Evolutionary conservation across 92 coral and sea anemone genomes (phyloP), one percentile per base, ranked within the genome.

Genomic region (Micromussa lordhowensis): DNA sequence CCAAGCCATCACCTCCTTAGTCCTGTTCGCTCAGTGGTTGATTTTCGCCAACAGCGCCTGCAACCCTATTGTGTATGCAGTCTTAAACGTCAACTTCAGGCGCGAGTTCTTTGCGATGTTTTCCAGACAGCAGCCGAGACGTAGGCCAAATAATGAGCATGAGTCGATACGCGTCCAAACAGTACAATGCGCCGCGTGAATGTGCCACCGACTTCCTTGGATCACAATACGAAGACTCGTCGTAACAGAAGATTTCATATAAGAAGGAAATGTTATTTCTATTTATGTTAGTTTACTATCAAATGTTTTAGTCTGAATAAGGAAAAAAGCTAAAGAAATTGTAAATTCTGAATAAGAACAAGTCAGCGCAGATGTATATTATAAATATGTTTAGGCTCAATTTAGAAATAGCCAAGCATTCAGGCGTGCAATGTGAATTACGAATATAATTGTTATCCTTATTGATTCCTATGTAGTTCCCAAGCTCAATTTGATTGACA

Each of bases 41-140:
- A 80, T 93, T 9, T 93, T 90, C 28, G 93, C 92, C 12, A 90
- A 92, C 44, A 93, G 95, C 85, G 88, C 91, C 68, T 90, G 91
- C 71, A 93, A 93, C 48, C 93, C 93, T 12, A 48, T 87, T 32
- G 93, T 93, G 48, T 93, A 90, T 44, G 93, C 95, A 64, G 83
- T 70, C 21, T n/a, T 90, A 54, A 93, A 87, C 38, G 68, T 61
- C 48, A 93, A 93, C 85, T 93, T 82, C 80, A 88, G 91, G 38
- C 83, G 89, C 68, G 88, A 90, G 85, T 90, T 93, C 79, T 21
- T 54, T 5, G 79, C 61, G 17, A 87, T 93, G 93, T 6, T 78
- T 63, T 53, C n/a, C 40, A 31, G 64, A 9, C 76, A 68, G 61
- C 49, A 12, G 12, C 38, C 10, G 40, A 34, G 44, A 15, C 36